Evolutionary conservation across 1,140 invertebrate species (phyloP), one percentile per base, ranked within the genome.

Genomic region (Capitella teleta): DNA sequence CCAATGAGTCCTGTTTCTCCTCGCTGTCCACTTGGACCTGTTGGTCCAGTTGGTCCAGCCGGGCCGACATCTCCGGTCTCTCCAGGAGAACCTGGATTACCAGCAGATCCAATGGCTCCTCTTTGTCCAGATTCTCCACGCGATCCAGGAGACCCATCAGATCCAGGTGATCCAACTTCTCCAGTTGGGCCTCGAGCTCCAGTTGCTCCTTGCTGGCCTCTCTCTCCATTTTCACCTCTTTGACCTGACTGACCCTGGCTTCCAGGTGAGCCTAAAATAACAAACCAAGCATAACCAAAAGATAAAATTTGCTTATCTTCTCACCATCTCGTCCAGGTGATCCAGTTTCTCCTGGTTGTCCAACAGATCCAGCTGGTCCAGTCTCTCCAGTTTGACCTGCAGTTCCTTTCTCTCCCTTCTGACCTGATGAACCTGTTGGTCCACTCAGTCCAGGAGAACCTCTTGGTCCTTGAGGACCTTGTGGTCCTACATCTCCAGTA

Each of bases 161-260:
- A 32, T 32, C 30, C 30, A 32, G 30, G 30, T 32, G 8, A 8
- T 44, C 42, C 42, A 44, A 26, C 28, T n/a, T 23, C 5, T 21
- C 42, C 42, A 6, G 21, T 44, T 44, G 42, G 42, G 3, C 42
- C 42, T 5, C 21, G 5, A 12, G 42, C 21, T 44, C 42, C 42
- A 2, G 42, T 28, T 6, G 21, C 23, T 23, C 42, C 42, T 4
- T 23, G 16, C 8, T 23, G 21, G 2, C 42, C 42, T 21, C 6
- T 3, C 21, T 44, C 18, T 28, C 42, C 42, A 6, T 21, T 23
- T 10, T 19, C 19, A 5, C 42, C 42, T 3, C 21, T 32, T 32
- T 32, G 30, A 32, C 30, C 30, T 32, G 30, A 32, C 30, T 32
- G 30, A 32, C 30, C 30, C 30, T 32, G 30, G n/a, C 8, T 8